A percentile compares a stretch with the other conserved stretches of the same genome.
phyloP scores from a whole-genome alignment of 2,113 vertebrate species.

The Scomber scombrus region DNA sequence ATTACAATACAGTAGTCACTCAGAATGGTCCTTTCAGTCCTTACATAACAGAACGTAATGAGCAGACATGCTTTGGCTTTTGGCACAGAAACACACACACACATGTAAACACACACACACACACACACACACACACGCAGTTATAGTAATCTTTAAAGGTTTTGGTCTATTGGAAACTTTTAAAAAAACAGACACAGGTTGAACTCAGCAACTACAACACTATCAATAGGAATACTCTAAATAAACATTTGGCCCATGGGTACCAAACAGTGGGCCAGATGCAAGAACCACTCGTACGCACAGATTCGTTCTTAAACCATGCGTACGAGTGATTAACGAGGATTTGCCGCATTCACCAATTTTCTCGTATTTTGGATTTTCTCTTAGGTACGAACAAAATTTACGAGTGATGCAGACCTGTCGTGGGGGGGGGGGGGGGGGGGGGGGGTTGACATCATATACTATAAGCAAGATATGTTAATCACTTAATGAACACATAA shows the following conservation, averaged over 20 bases:
- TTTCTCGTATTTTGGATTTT: no score
- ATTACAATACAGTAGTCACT: constrained; percentile 29
- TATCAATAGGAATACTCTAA: neutral
- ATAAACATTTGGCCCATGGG: neutral
- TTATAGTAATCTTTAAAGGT: neutral
- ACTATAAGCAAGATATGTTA: no score
- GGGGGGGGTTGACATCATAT: no score
- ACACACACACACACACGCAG: constrained; percentile 9
- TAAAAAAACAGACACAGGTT: constrained; percentile 1
- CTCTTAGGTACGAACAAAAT: no score
- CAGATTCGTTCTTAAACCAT: no score
- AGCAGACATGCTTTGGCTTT: neutral
- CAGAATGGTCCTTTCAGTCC: constrained; percentile 1
- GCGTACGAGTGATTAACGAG: no score
- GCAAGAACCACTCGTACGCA: no score
- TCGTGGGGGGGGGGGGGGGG: no score
- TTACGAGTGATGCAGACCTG: no score
- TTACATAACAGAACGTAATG: constrained; percentile 36
- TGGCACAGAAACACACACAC: constrained; percentile 9
- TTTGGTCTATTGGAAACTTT: neutral
- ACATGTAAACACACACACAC: neutral
- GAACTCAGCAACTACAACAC: neutral
- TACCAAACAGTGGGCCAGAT: no score
- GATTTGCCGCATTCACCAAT: no score
- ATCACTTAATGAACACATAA: no score